Evolutionary conservation across 2,888 invertebrate species (phyloP).

Genomic region (Perizoma flavofasciatum): DNA sequence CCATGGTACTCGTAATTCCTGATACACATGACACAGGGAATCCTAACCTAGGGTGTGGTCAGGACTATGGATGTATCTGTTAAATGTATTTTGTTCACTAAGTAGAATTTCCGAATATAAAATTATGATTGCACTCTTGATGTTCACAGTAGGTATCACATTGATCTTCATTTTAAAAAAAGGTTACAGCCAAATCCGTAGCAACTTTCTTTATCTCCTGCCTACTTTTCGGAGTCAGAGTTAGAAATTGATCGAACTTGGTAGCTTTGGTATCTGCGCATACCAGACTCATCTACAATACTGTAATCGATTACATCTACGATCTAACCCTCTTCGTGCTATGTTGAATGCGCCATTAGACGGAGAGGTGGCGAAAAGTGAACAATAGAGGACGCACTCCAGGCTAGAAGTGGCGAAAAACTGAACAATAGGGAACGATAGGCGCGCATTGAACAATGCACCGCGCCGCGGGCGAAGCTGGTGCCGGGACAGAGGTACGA

Average conservation of each 20-base stretch:
- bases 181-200: no score
- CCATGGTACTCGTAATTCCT: no score
- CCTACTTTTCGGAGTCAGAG: no score
- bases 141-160: no score
- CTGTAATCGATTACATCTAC: conserved; percentile 21
- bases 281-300: neutral
- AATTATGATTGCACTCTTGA: no score
- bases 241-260: neutral
- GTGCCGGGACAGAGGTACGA: conserved; percentile 23
- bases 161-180: no score
- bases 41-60: no score
- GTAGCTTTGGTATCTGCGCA: neutral
- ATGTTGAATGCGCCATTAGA: conserved; percentile 29
- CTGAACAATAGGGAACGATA: conserved; percentile 52
- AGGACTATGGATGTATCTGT: no score
- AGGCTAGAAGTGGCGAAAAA: conserved; percentile 57
- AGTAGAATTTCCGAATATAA: no score
- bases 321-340: conserved; percentile 15
- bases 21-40: no score
- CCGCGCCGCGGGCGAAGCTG: conserved; percentile 45
- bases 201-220: no score
- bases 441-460: conserved; percentile 50
- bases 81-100: no score
- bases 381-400: conserved; percentile 36
- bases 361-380: conserved; percentile 29